Base-by-base conservation (phyloP, 2,888 invertebrate genomes). In the Carabus problematicus region DNA sequence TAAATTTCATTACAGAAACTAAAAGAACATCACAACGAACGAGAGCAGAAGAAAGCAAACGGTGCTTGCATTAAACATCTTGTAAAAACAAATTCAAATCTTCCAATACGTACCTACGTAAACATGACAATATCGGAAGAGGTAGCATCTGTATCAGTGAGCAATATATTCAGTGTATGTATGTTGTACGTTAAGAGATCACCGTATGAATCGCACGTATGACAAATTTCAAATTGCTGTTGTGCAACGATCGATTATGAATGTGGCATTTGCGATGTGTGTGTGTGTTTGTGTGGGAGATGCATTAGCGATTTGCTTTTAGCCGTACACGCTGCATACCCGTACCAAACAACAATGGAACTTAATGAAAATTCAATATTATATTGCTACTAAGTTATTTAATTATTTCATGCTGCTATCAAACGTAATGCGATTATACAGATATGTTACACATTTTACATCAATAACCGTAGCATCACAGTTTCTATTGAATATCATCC, bases 221-320 rank as follows among this genome's bases (percentile, higher is more conserved):
- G 54, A 54, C 54, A 54, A 54, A 54, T 54, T 54, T 54, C 54
- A 54, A 54, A 54, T 54, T 16, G 18, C 18, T 16, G 12, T 54
- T 54, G 8, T 9, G 12, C 12, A 16, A 16, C 54, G 18, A 54
- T 54, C 54, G 54, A 54, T 54, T 54, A 16, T 12, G 45, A 45
- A 45, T 45, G 45, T 45, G 29, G 29, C 29, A 29, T 29, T 29
- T 29, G 29, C 29, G 29, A 2, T 14, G 14, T 45, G 7, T 45
- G 14, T 45, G 45, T 45, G 7, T 14, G 45, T 45, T 2, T 45
- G 45, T 11, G 45, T 14, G 45, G 2, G n/a, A 42, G 11, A 45
- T 45, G 45, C 14, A 45, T 45, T 14, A 45, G 29, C 6, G 6
- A 29, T 29, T 3, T 29, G 29, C 45, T 45, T 45, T 45, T 45